A percentile compares a stretch with the other conserved stretches of the same genome.
These are phyloP conservation scores for Lydus trimaculatus DNA, from an alignment of 2,888 invertebrate genomes.

Conservation along the genomic window DNA sequence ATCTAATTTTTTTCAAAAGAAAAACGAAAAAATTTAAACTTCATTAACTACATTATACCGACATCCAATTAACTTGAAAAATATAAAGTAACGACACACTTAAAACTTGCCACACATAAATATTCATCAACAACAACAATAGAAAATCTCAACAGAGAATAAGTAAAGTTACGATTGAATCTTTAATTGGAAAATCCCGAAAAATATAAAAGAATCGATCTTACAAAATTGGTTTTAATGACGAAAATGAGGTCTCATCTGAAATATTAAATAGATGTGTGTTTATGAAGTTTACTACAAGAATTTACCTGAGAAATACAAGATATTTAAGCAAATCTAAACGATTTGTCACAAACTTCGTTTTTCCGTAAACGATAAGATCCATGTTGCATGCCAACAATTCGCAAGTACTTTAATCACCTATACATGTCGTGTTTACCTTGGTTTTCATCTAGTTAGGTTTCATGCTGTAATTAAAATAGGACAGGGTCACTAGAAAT, in stretches of 20 bases:
- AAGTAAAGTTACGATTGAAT: background rate
- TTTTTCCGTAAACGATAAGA: background rate
- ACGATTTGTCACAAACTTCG: background rate
- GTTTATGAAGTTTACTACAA: too few species aligned
- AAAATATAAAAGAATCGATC: background rate
- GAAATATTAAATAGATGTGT: too few species aligned
- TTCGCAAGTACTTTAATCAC: background rate
- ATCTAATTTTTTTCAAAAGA: background rate
- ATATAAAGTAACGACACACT: constrained; percentile 21
- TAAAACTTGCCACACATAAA: constrained; percentile 19
- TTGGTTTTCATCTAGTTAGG: background rate
- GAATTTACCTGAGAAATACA: too few species aligned
- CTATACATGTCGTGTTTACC: background rate
- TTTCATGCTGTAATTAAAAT: background rate
- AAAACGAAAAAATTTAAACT: background rate
- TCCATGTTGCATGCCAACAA: background rate
- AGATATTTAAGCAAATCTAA: too few species aligned
- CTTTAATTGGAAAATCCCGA: background rate
- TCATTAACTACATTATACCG: background rate
- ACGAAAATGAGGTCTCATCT: too few species aligned
- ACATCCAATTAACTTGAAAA: constrained; percentile 13
- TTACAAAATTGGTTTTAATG: too few species aligned
- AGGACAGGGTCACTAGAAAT: background rate
- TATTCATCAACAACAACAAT: constrained; percentile 19
- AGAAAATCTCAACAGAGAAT: too few species aligned